Evolutionary conservation across 1,140 invertebrate genomes (phyloP).

Genomic region (Micrasema minimum): DNA sequence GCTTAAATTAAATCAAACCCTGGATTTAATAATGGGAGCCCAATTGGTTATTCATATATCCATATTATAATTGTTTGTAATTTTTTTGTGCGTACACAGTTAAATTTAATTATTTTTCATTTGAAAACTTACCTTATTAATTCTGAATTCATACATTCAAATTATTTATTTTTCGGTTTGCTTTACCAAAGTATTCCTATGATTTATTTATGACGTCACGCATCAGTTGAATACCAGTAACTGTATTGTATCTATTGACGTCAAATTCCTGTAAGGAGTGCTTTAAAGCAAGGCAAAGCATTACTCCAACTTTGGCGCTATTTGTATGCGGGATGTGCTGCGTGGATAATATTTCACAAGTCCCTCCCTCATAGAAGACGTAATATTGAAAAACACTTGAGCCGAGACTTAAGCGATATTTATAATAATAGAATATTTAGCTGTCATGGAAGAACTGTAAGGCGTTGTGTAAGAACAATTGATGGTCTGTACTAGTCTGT

Average conservation of each 20-base stretch:
- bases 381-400: slow-evolving; percentile 53
- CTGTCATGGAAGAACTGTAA: slow-evolving; percentile 44
- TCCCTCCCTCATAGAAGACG: slow-evolving; percentile 16
- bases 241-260: slow-evolving; percentile 6
- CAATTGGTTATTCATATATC: no score
- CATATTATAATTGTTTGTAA: no score
- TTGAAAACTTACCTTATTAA: no score
- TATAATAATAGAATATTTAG: slow-evolving; percentile 54
- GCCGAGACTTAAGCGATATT: slow-evolving; percentile 47
- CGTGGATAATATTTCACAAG: slow-evolving; percentile 50
- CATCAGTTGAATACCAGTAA: not conserved
- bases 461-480: slow-evolving; percentile 49
- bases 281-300: slow-evolving; percentile 12
- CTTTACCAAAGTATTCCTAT: no score
- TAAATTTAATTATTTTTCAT: no score
- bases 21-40: no score
- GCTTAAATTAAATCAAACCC: no score
- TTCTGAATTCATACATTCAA: no score
- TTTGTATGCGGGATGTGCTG: slow-evolving; percentile 50
- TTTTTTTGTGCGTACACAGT: no score
- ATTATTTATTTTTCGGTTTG: no score
- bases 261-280: slow-evolving; percentile 9
- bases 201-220: no score
- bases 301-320: slow-evolving; percentile 11
- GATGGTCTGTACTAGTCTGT: slow-evolving; percentile 47